Evolutionary conservation across 2,888 invertebrate genomes (phyloP), one percentile per base, ranked within the genome.

Genomic region (Branchipolynoe longqiensis): DNA sequence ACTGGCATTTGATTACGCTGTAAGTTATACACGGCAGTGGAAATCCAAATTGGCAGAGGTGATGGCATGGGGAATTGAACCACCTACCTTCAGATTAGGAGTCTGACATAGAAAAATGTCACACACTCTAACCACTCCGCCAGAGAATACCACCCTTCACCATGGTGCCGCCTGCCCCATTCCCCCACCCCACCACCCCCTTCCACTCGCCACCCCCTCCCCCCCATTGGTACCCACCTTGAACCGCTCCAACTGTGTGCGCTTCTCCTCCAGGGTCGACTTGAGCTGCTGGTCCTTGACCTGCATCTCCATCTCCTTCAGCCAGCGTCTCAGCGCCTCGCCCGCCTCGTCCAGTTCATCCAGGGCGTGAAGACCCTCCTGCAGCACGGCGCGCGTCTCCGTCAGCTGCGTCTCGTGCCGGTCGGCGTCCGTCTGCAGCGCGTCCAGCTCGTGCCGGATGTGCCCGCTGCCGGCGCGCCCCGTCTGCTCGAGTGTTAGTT

Each of bases 391-490:
- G 41, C 73, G 40, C n/a, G 87, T 84, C 22, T 85, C 86, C 1
- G 82, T 59, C 38, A 87, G 82, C 56, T 56, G 38, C 22, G 73
- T 81, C 28, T 22, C 58, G 69, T 62, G 84, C 62, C 56, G 82
- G 90, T 98, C 98, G 98, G 98, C 98, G 81, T 96, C 95, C 0
- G 96, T 96, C 90, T 97, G 95, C 83, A 98, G 94, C 86, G 96
- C 96, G 33, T 92, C 92, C 74, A 98, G 94, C 92, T 98, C 97
- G 92, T 97, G 97, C n/a, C 97, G 95, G 85, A 98, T 97, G 12
- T 97, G 96, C 94, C 97, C 97, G 90, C 98, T 95, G 1, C 98
- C 98, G 91, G 97, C 98, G 0, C 98, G 97, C 83, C 97, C 98
- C 0, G 98, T 98, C 91, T 98, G 98, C 0, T 96, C 96, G 91